These are phyloP conservation scores for Hepsetus odoe DNA, from an alignment of 2,113 vertebrate species.

Conservation along the genomic window DNA sequence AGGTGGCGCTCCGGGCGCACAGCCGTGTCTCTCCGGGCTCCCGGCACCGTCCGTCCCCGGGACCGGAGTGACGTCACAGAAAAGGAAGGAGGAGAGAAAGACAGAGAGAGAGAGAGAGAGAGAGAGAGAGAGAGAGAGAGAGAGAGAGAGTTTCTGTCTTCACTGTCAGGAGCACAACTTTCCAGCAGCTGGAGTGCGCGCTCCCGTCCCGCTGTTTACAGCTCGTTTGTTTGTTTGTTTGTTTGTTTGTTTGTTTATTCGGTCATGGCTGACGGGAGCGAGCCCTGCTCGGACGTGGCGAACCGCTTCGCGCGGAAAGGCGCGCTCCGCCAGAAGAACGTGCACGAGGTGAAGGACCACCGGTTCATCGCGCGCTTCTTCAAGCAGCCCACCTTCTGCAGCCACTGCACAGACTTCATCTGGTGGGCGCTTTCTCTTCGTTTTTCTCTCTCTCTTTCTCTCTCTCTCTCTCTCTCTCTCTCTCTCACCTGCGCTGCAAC, in stretches of 20 bases:
- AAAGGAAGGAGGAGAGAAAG: not conserved
- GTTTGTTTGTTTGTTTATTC: slow-evolving; percentile 19
- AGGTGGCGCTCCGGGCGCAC: slow-evolving; percentile 24
- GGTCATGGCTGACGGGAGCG: slow-evolving; percentile 88
- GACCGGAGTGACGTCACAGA: slow-evolving; percentile 38
- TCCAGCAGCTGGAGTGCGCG: not conserved
- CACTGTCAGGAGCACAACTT: not conserved
- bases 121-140: not conserved
- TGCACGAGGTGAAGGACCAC: slow-evolving; percentile 86
- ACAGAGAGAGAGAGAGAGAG: not conserved
- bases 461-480: no score
- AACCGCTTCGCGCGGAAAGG: slow-evolving; percentile 89
- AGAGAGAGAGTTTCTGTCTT: not conserved
- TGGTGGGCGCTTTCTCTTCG: slow-evolving; percentile 70
- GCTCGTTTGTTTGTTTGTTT: not conserved
- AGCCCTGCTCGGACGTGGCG: slow-evolving; percentile 82
- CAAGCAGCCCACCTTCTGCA: slow-evolving; percentile 89
- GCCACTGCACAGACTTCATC: slow-evolving; percentile 88
- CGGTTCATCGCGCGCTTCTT: slow-evolving; percentile 87
- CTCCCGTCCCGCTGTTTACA: slow-evolving; percentile 13
- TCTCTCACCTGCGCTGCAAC: no score
- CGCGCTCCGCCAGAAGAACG: slow-evolving; percentile 86
- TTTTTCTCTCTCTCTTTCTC: no score
- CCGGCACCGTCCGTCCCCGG: slow-evolving; percentile 1
- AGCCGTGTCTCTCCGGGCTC: not conserved